Evolutionary conservation across 1,140 invertebrate species (phyloP).

Genomic region (Drosophila trapezifrons): DNA sequence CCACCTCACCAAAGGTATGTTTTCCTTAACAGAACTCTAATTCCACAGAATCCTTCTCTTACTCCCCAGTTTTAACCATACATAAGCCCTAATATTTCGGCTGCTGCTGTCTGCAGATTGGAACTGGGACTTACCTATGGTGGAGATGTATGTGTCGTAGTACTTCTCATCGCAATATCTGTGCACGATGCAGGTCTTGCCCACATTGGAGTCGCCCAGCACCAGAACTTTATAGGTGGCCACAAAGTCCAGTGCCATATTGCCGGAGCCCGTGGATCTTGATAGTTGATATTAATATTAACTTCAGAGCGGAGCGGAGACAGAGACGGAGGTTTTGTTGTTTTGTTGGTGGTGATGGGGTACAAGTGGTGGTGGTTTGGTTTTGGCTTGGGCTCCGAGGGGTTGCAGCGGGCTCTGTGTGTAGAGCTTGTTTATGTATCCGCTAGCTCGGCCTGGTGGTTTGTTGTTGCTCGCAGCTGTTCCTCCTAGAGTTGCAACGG

Average conservation of each 20-base stretch:
- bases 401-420: slow-evolving; percentile 41
- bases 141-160: slow-evolving; percentile 96
- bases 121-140: slow-evolving; percentile 89
- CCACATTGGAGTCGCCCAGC: slow-evolving; percentile 95
- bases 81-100: background rate
- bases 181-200: slow-evolving; percentile 96
- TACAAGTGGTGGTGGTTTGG: slow-evolving; percentile 43
- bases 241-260: slow-evolving; percentile 92
- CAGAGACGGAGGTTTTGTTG: slow-evolving; percentile 27
- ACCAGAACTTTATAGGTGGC: slow-evolving; percentile 94
- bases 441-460: slow-evolving; percentile 53
- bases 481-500: slow-evolving; percentile 45
- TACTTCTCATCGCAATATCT: slow-evolving; percentile 95
- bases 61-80: no score
- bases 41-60: background rate
- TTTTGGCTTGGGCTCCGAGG: slow-evolving; percentile 36
- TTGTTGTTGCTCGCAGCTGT: slow-evolving; percentile 74
- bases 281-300: slow-evolving; percentile 29
- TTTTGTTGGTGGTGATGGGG: slow-evolving; percentile 47
- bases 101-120: slow-evolving; percentile 11
- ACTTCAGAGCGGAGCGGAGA: slow-evolving; percentile 43
- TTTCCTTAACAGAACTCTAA: background rate
- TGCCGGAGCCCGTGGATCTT: slow-evolving; percentile 31
- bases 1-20: background rate
- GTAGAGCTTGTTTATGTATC: slow-evolving; percentile 70